Percentiles rank a stretch among this genome's conserved stretches.
Conservation (phyloP, 2,113 vertebrate genomes). For the Saguinus imperator region DNA sequence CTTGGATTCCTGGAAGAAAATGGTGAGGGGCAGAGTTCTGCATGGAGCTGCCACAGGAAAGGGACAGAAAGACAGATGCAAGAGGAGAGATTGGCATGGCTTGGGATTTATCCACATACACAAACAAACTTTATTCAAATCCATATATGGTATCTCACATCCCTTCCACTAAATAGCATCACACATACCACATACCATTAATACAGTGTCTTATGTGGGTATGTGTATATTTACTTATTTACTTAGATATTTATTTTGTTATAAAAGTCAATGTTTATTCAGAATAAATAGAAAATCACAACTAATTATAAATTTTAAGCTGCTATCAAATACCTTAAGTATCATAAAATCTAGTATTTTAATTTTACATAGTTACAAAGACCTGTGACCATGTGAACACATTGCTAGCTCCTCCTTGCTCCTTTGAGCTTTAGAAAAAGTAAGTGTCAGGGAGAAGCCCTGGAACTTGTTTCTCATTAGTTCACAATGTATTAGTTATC, state of each 20-base stretch:
- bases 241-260: background rate
- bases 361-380: background rate
- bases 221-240: background rate
- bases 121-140: background rate
- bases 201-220: accelerated
- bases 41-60: background rate
- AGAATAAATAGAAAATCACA: background rate
- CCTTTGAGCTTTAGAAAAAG: background rate
- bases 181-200: too few species aligned
- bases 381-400: background rate
- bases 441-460: background rate
- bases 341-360: background rate
- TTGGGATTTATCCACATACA: background rate
- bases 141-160: background rate
- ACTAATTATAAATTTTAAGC: background rate
- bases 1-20: background rate
- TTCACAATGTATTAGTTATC: background rate
- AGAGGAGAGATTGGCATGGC: background rate
- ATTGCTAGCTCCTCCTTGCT: too few species aligned
- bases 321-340: background rate
- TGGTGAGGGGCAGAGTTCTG: background rate
- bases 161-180: background rate
- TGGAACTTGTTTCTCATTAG: background rate
- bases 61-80: background rate
- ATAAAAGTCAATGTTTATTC: background rate